Evolutionary conservation across 2,797 vertebrate species (phyloP), one percentile per base, ranked within the genome.

Genomic region (Megaceryle alcyon): DNA sequence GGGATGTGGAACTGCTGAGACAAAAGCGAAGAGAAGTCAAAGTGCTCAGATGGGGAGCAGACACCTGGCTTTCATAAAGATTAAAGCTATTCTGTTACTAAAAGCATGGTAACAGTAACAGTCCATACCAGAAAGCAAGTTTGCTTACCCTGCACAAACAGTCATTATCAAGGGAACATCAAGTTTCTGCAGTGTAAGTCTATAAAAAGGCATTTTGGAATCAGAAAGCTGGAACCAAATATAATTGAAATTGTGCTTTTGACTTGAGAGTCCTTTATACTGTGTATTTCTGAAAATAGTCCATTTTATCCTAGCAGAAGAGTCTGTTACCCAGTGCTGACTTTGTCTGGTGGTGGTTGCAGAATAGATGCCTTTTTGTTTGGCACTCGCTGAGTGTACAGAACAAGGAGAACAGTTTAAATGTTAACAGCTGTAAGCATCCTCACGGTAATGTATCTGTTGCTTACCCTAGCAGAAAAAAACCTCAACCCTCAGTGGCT

Each of bases 281-380:
- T 12, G 48, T 8, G 10, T 14, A 3, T 77, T 73, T 77, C 72
- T 92, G 78, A 87, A 92, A 89, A 49, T 25, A 78, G 39, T 29
- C 46, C 37, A 9, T 71, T 86, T 94, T 54, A 31, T 71, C 57
- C n/a, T 46, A 5, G 31, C 5, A 35, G 53, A 44, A 73, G 39
- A 56, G 25, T 12, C 35, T 12, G 57, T 35, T 93, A 43, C 14
- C 49, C 44, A 28, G 35, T 71, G 71, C 81, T 72, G 86, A 79
- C 77, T 92, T 84, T 70, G 39, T 83, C 88, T 39, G 9, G 39
- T 51, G 68, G 23, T 89, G 49, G 86, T 95, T 92, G 87, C 61
- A 71, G 82, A 82, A 68, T 33, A 51, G 68, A 41, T 75, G 61
- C 10, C 49, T 91, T 89, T 92, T 86, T 87, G 26, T 65, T 94